A percentile compares a stretch with the other conserved stretches of the same genome.
These are phyloP conservation scores for Plutomurus gul DNA, from an alignment of 1,140 invertebrate genomes.

Conservation along the genomic window DNA sequence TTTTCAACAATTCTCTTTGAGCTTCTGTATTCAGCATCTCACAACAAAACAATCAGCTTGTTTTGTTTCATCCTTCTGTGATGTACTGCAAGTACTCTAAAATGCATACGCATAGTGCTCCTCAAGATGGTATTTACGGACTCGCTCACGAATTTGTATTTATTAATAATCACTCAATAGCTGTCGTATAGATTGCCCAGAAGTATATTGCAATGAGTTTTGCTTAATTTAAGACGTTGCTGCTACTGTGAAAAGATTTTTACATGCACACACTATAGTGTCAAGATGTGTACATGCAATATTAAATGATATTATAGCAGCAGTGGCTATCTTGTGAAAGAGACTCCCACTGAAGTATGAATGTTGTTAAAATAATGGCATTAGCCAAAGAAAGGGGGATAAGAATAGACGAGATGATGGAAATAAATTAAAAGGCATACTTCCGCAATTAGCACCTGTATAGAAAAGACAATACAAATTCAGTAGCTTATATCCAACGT, in stretches of 20 bases:
- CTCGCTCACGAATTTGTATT: constrained; percentile 12
- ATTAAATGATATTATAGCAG: neutral
- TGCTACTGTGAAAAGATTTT: neutral
- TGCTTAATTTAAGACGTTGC: neutral
- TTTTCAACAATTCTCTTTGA: neutral
- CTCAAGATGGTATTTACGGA: neutral
- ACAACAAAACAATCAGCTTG: too few species aligned
- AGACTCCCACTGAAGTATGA: neutral
- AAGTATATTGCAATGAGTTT: neutral
- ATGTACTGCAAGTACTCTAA: neutral
- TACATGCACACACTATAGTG: neutral
- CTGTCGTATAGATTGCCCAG: neutral
- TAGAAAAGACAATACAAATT: neutral
- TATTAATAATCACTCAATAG: constrained; percentile 16
- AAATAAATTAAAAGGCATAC: constrained; percentile 29
- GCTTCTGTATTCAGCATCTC: neutral
- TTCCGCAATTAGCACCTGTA: constrained; percentile 32
- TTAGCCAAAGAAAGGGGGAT: neutral
- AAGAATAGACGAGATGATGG: constrained; percentile 22
- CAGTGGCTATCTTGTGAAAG: too few species aligned
- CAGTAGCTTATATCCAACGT: neutral
- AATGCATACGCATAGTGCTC: neutral
- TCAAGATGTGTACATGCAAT: neutral
- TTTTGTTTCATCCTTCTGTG: too few species aligned
- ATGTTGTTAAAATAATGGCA: constrained; percentile 20